Evolutionary conservation across 1,140 invertebrate species (phyloP), one percentile per base, ranked within the genome.

Genomic region (Macrosteles quadrilineatus): DNA sequence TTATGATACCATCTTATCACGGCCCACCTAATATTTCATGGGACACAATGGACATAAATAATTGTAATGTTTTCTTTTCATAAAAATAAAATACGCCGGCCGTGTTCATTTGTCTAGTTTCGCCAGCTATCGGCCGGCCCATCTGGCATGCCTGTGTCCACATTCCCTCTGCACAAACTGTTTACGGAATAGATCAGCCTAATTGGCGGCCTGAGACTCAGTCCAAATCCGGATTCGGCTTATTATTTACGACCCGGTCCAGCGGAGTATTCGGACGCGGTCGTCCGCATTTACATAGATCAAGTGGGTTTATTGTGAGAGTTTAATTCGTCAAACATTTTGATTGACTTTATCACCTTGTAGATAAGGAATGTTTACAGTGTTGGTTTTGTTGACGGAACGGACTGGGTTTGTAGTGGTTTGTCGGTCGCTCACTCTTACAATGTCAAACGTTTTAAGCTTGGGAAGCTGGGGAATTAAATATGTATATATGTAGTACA

Each of bases 1-100:
- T 36, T 36, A 36, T 36, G 32, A 36, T 36, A 36, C 6, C 25
- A 12, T 11, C 21, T 27, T 4, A 29, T 9, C 25, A 59, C 21
- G 9, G 6, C 21, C 55, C 23, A 2, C 9, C 55, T 59, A 59
- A 59, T 59, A 59, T 59, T 59, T 59, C 55, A 59, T 25, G 14
- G 23, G 14, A 25, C 55, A 59, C 55, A 59, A 59, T 59, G 25
- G 25, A 59, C 55, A 59, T 59, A 59, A 59, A 59, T 59, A 59
- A 59, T 59, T 59, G 55, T 59, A 59, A 59, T 59, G 55, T 59
- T 59, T 50, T 59, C 55, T 59, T 59, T 59, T 59, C 55, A 59
- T 59, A 59, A 59, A 59, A 59, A 59, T 59, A 59, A 59, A 59
- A 59, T 59, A 59, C 25, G 25, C 23, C 23, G 4, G 55, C 9